Evolutionary conservation across 2,888 invertebrate species (phyloP).

Genomic region (Pseudanteris insignis): DNA sequence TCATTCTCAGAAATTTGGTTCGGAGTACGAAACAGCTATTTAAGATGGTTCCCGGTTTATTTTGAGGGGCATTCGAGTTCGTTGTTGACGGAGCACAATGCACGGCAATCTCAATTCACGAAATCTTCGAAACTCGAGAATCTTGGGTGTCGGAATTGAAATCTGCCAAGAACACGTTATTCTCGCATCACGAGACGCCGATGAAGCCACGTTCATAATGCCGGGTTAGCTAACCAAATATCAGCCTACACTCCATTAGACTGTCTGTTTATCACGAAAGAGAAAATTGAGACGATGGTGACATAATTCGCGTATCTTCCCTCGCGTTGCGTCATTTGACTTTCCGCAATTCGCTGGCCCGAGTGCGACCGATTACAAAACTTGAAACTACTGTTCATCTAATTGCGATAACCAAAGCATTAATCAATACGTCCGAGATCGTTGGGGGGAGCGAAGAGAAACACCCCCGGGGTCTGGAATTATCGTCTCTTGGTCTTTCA

Average conservation of each 20-base stretch:
- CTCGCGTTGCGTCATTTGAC: too few relatives aligned
- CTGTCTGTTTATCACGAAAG: slow-evolving; percentile 22
- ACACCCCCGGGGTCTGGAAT: slow-evolving; percentile 8
- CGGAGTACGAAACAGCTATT: not conserved
- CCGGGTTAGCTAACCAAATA: slow-evolving; percentile 46
- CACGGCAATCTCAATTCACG: slow-evolving; percentile 14
- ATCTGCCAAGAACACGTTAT: slow-evolving; percentile 29
- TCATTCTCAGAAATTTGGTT: too few relatives aligned
- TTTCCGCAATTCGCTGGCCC: too few relatives aligned
- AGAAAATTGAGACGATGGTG: slow-evolving; percentile 9
- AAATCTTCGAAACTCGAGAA: slow-evolving; percentile 20
- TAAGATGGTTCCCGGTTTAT: slow-evolving; percentile 3
- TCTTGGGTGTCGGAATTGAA: slow-evolving; percentile 33
- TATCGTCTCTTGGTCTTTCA: slow-evolving; percentile 18
- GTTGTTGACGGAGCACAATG: slow-evolving; percentile 13
- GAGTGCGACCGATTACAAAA: slow-evolving; percentile 8
- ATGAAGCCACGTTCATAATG: slow-evolving; percentile 18
- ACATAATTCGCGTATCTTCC: slow-evolving; percentile 10
- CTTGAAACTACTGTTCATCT: not conserved
- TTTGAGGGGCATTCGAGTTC: slow-evolving; percentile 4
- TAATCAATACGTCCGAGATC: slow-evolving; percentile 15
- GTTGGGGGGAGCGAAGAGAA: not conserved
- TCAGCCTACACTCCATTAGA: slow-evolving; percentile 50
- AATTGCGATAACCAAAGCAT: slow-evolving; percentile 11
- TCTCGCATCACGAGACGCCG: slow-evolving; percentile 9